Conservation (phyloP, 2,888 invertebrate species). For the Oxyscelio sp. region DNA sequence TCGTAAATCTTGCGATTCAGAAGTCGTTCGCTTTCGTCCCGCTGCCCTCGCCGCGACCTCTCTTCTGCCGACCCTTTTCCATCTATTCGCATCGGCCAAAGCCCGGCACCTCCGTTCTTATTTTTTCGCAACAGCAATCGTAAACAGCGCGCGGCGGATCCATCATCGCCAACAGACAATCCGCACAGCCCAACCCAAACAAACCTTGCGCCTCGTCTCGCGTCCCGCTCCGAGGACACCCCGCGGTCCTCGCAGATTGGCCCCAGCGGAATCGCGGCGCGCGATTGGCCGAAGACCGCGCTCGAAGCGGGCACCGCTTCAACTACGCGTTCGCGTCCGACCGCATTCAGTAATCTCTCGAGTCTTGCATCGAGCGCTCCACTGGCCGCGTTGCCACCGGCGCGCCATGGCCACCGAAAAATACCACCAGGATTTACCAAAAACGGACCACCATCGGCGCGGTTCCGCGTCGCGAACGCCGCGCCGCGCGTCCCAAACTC, state of each 20-base stretch:
- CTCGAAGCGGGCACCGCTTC: constrained; percentile 34
- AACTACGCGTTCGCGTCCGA: constrained; percentile 30
- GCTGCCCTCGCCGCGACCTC: too few species aligned
- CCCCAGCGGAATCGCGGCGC: constrained; percentile 11
- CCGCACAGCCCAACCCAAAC: constrained; percentile 28
- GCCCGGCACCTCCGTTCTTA: too few species aligned
- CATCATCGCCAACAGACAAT: neutral
- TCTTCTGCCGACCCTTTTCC: too few species aligned
- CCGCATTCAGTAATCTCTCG: constrained; percentile 62
- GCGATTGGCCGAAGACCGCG: constrained; percentile 39
- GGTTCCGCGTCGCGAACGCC: neutral
- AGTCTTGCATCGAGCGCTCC: constrained; percentile 50
- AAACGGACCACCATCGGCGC: too few species aligned
- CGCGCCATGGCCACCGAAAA: constrained; percentile 10
- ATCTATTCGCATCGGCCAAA: too few species aligned
- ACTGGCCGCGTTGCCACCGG: constrained; percentile 7
- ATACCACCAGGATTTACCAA: neutral
- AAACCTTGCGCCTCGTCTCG: neutral
- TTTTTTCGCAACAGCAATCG: too few species aligned
- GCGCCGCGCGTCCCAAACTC: constrained; percentile 23
- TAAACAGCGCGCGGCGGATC: neutral
- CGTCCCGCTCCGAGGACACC: neutral
- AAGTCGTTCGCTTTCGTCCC: too few species aligned
- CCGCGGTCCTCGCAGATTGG: neutral
- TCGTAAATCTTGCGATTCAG: too few species aligned